Percentiles rank a stretch among this genome's conserved stretches.
Conservation (phyloP, 2,888 invertebrate species). For the Rhingia rostrata region DNA sequence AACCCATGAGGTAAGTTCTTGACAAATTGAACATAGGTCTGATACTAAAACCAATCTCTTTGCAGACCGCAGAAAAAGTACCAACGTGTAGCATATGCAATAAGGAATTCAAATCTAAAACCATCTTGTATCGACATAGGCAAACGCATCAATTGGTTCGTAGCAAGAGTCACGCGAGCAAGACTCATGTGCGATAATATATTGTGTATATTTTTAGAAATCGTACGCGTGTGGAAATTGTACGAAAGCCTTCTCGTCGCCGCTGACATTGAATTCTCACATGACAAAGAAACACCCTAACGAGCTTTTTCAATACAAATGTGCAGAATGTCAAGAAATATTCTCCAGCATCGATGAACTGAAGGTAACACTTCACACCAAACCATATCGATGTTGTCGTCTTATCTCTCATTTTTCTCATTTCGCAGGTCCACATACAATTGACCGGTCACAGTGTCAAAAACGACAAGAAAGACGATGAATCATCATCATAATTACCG, state of each 20-base stretch:
- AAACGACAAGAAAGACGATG: conserved; percentile 69
- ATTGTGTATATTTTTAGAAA: conserved; percentile 49
- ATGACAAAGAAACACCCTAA: conserved; percentile 81
- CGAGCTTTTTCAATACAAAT: conserved; percentile 82
- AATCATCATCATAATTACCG: conserved; percentile 66
- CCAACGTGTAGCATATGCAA: conserved; percentile 86
- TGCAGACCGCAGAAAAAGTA: conserved; percentile 84
- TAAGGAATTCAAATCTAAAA: conserved; percentile 85
- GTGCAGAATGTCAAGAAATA: conserved; percentile 85
- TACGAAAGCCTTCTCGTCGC: conserved; percentile 81
- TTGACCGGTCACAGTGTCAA: conserved; percentile 66
- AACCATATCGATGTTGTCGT: too few species aligned
- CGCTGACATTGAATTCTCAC: conserved; percentile 80
- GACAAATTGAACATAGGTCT: background rate
- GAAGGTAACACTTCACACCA: conserved; percentile 81
- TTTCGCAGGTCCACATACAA: conserved; percentile 61
- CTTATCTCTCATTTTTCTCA: background rate
- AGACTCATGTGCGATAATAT: background rate
- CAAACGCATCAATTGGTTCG: conserved; percentile 85
- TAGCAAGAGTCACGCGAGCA: too few species aligned
- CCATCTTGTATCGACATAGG: conserved; percentile 85
- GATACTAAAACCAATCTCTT: background rate
- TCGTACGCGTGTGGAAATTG: conserved; percentile 83
- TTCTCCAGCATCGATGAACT: conserved; percentile 85
- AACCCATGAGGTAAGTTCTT: conserved; percentile 83